phyloP scores from a whole-genome alignment of 2,797 vertebrate species.

The Smutsia gigantea region DNA sequence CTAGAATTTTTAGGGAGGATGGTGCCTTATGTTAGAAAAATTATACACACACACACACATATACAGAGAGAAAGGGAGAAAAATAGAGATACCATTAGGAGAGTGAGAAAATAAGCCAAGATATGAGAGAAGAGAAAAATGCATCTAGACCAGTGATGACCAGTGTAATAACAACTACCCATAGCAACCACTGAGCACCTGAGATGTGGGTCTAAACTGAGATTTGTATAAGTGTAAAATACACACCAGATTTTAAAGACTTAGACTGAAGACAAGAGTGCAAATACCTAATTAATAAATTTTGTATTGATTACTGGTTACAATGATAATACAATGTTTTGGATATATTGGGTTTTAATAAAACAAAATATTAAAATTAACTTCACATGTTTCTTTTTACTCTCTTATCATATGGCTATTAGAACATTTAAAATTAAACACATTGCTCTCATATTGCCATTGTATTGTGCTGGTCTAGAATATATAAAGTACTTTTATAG shows the following conservation, averaged over 20 bases:
- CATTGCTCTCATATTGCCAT: neutral
- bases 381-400: neutral
- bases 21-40: neutral
- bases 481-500: neutral
- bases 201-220: neutral
- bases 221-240: neutral
- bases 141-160: neutral
- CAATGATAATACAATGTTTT: neutral
- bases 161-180: neutral
- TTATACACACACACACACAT: too few relatives aligned
- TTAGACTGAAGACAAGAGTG: neutral
- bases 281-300: neutral
- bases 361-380: neutral
- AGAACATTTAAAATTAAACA: neutral
- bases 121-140: neutral
- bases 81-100: neutral
- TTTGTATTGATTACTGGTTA: neutral
- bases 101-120: neutral
- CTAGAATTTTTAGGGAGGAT: neutral
- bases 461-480: neutral
- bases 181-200: neutral
- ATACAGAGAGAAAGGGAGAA: too few relatives aligned
- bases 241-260: neutral
- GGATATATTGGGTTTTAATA: neutral
- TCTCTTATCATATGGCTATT: neutral